Percentiles rank a stretch among this genome's conserved stretches.
Evolutionary conservation across 2,113 vertebrate genomes (phyloP).

Genomic region (Bucco capensis): DNA sequence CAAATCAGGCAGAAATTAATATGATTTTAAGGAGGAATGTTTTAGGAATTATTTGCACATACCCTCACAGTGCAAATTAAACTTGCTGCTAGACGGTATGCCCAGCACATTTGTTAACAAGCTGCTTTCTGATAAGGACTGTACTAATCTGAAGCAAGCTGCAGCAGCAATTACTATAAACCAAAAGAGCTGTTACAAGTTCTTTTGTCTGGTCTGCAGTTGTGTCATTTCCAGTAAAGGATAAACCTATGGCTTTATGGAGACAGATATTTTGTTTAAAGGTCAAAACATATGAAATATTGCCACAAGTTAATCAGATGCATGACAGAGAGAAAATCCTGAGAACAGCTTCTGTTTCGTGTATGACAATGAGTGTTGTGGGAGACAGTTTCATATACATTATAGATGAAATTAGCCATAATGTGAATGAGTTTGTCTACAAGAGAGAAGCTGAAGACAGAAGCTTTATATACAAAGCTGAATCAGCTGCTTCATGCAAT

Average conservation of each 20-base stretch:
- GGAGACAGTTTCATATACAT: neutral
- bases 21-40: neutral
- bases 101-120: neutral
- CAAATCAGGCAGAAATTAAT: neutral
- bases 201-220: neutral
- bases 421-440: neutral
- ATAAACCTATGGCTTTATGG: constrained; percentile 11
- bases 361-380: neutral
- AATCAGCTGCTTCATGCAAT: constrained; percentile 2
- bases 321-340: neutral
- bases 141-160: neutral
- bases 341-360: neutral
- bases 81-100: neutral
- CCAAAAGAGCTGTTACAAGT: neutral
- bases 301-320: constrained; percentile 17
- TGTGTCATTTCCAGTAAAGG: constrained; percentile 2
- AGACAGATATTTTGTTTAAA: constrained; percentile 39
- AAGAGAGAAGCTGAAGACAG: neutral
- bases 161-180: neutral
- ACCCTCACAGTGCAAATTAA: neutral
- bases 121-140: neutral
- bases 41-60: neutral
- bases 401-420: neutral
- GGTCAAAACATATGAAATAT: constrained; percentile 16
- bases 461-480: neutral